phyloP scores from a whole-genome alignment of 2,888 invertebrate species.

The Rhamphomyia laevipes region DNA sequence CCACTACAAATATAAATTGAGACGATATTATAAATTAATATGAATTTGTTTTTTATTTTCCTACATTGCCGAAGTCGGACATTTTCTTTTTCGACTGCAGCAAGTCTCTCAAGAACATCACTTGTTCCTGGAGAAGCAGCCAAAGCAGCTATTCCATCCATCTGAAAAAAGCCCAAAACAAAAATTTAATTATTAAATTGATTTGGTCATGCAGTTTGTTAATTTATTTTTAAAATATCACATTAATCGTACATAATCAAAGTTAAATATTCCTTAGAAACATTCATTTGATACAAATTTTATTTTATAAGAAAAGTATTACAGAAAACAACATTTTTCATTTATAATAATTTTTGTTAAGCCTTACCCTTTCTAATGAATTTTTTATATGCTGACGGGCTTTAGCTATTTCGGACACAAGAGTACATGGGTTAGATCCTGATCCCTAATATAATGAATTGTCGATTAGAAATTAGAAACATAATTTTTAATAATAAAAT shows the following conservation, averaged over 20 bases:
- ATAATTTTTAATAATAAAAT: no score
- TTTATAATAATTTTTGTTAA: no score
- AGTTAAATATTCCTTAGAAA: no score
- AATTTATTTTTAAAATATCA: no score
- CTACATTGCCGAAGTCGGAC: conserved; percentile 36
- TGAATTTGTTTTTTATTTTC: conserved; percentile 10
- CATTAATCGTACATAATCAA: no score
- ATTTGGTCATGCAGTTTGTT: no score
- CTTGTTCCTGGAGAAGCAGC: conserved; percentile 41
- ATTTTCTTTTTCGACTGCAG: conserved; percentile 47
- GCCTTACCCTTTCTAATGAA: conserved; percentile 59
- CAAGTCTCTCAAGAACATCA: conserved; percentile 45
- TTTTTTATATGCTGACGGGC: conserved; percentile 74
- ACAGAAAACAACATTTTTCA: no score
- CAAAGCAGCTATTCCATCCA: conserved; percentile 50
- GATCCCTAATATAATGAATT: conserved; percentile 8
- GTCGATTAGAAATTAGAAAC: no score
- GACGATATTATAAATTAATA: conserved; percentile 1
- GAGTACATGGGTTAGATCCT: conserved; percentile 40
- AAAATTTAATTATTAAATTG: no score
- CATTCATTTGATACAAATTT: no score
- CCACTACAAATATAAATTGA: conserved; percentile 15
- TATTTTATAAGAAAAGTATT: no score
- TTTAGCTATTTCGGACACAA: conserved; percentile 77
- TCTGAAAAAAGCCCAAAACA: conserved; percentile 47